Percentiles rank a stretch among this genome's conserved stretches.
Conservation (phyloP, 2,797 vertebrate genomes). For the Melanotaenia boesemani region DNA sequence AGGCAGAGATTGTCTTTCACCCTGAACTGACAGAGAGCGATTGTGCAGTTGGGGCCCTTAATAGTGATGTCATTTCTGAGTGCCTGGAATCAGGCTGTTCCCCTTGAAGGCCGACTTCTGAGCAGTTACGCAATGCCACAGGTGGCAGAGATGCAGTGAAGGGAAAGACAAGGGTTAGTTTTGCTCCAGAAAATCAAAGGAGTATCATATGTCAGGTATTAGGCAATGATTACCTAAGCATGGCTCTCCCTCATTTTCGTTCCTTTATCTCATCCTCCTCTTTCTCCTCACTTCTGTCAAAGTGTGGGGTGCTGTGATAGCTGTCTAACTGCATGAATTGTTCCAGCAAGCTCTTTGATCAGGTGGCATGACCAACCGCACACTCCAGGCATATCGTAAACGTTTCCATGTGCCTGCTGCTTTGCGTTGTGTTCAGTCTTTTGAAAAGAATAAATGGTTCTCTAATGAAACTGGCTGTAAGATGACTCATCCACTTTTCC, state of each 20-base stretch:
- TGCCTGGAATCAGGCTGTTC: conserved; percentile 58
- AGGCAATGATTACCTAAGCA: conserved; percentile 72
- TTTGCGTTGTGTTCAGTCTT: conserved; percentile 48
- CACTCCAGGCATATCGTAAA: conserved; percentile 69
- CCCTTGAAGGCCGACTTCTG: conserved; percentile 66
- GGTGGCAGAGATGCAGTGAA: conserved; percentile 69
- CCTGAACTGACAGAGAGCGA: conserved; percentile 70
- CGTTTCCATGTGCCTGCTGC: conserved; percentile 74
- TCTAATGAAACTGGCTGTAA: conserved; percentile 56
- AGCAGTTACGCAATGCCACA: conserved; percentile 78
- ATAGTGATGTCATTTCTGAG: conserved; percentile 77
- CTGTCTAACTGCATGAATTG: conserved; percentile 56
- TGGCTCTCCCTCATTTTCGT: conserved; percentile 31
- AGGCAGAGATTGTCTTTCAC: conserved; percentile 79
- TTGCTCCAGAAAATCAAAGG: conserved; percentile 58
- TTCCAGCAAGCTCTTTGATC: conserved; percentile 74
- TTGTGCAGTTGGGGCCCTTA: conserved; percentile 67
- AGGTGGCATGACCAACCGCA: conserved; percentile 65
- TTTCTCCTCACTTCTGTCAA: conserved; percentile 40
- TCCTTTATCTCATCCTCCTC: conserved; percentile 8
- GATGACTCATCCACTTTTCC: conserved; percentile 73
- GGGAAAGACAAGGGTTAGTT: conserved; percentile 23
- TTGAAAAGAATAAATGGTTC: conserved; percentile 63
- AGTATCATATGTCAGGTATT: conserved; percentile 75
- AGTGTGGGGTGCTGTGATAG: conserved; percentile 23